phyloP scores from a whole-genome alignment of 2,113 vertebrate genomes.

The Saccopteryx bilineata region DNA sequence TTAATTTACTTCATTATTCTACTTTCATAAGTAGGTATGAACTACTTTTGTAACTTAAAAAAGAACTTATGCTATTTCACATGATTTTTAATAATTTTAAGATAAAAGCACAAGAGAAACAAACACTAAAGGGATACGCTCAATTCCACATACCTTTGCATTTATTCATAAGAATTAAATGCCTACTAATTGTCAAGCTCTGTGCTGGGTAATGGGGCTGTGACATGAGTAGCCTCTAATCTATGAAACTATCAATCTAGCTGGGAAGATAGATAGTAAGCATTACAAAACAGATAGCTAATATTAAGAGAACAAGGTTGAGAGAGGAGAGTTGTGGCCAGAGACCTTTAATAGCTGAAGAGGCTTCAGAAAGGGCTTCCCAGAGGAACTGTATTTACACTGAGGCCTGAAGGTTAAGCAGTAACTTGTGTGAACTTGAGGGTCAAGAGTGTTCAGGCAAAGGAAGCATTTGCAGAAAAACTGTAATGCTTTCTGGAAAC shows the following conservation, averaged over 20 bases:
- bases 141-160: neutral
- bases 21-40: conserved; percentile 14
- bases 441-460: neutral
- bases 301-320: neutral
- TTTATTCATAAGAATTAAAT: conserved; percentile 24
- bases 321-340: neutral
- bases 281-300: neutral
- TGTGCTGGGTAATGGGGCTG: neutral
- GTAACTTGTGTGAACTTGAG: neutral
- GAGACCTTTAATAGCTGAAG: neutral
- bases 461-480: neutral
- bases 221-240: neutral
- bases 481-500: conserved; percentile 7
- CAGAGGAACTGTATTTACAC: neutral
- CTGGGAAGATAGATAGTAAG: neutral
- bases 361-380: neutral
- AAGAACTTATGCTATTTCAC: neutral
- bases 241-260: neutral
- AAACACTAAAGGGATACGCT: neutral
- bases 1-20: conserved; percentile 43
- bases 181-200: neutral
- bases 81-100: neutral
- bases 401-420: conserved; percentile 3
- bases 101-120: conserved; percentile 34
- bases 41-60: conserved; percentile 25